A percentile compares a stretch with the other conserved stretches of the same genome.
Conservation (phyloP, 2,797 vertebrate species). For the Sternarchorhynchus goeldii region DNA sequence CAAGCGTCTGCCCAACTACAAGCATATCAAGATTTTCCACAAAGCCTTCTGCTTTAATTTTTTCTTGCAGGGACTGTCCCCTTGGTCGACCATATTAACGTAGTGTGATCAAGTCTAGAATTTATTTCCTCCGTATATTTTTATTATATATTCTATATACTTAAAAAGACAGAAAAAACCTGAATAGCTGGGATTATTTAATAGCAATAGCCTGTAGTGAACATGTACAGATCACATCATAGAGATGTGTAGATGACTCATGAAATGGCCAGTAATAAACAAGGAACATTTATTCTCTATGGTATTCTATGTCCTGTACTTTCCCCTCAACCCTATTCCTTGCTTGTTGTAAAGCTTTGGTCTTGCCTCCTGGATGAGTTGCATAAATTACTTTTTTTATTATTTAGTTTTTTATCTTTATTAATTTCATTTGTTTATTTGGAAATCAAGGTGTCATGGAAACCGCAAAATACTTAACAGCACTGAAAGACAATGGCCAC, state of each 20-base stretch:
- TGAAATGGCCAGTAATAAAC: conserved; percentile 87
- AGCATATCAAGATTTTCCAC: conserved; percentile 6
- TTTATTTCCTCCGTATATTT: conserved; percentile 79
- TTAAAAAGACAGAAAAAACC: conserved; percentile 78
- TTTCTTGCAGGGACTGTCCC: conserved; percentile 61
- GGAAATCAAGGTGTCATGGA: conserved; percentile 24
- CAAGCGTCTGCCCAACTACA: conserved; percentile 50
- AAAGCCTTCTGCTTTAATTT: conserved; percentile 30
- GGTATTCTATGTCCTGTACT: conserved; percentile 49
- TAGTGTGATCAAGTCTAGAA: conserved; percentile 78
- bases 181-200: conserved; percentile 87
- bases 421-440: not conserved
- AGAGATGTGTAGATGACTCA: conserved; percentile 79
- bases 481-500: conserved; percentile 48
- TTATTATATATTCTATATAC: conserved; percentile 82
- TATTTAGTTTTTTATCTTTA: not conserved
- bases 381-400: conserved; percentile 29
- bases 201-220: conserved; percentile 96
- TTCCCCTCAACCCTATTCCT: conserved; percentile 20
- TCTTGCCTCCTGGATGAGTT: conserved; percentile 61
- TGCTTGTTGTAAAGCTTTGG: conserved; percentile 46
- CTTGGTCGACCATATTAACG: conserved; percentile 73
- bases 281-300: conserved; percentile 65
- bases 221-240: conserved; percentile 87
- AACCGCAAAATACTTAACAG: conserved; percentile 37